Base-by-base conservation (phyloP, 1,140 invertebrate genomes). In the Tetramorium simillimum region DNA sequence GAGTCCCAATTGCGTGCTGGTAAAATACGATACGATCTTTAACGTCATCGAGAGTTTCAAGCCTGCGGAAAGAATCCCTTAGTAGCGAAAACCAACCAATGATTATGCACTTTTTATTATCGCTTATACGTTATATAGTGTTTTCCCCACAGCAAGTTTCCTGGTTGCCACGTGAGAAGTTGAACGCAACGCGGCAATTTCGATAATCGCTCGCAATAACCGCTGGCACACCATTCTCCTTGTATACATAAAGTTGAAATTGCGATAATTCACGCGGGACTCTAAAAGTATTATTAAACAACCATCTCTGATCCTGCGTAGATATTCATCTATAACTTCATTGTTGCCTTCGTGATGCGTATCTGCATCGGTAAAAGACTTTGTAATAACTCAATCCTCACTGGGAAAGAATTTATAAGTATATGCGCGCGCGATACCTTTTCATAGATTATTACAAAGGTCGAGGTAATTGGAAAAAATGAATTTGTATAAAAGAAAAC, bases 131-230 rank as follows among this genome's bases (percentile, higher is more conserved):
- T 77, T 46, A 63, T 62, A 43, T 14, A 49, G 60, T 33, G 60
- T 65, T 56, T 43, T 43, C 76, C 43, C 28, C 53, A 65, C n/a
- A 46, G 43, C 58, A 33, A 65, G 60, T 78, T 78, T 78, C 60
- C 76, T 78, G 78, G 43, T 82, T 63, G 58, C 62, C 86, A 51
- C 33, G 78, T 51, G 69, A 88, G 65, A 86, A 78, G 49, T 63
- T 76, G 67, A 65, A 37, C 69, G 58, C 75, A 77, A 77, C 58
- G 76, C 63, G 24, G 86, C 63, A 88, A 88, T 88, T 88, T 88
- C 69, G 63, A 85, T 88, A 88, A 88, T 77, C 82, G 82, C 28
- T 43, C 58, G 76, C 40, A 81, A 86, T 86, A 84, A 58, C 60
- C 70, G 53, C 81, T 10, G 58, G 40, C 60, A 78, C 76, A 78